Evolutionary conservation across 2,113 vertebrate species (phyloP).

Genomic region (Scomber colias): DNA sequence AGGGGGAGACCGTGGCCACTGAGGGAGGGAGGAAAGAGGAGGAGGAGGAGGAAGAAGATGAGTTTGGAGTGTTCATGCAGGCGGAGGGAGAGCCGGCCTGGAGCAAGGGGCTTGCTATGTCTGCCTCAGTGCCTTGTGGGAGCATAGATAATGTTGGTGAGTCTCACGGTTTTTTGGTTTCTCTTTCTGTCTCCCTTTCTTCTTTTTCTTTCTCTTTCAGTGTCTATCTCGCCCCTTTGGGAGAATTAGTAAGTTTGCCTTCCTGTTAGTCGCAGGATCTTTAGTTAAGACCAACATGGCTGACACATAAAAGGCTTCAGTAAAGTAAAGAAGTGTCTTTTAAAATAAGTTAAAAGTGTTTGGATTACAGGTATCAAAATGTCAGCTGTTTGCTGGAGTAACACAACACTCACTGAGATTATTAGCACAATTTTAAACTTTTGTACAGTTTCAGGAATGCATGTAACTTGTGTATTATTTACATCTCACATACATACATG

Average conservation of each 20-base stretch:
- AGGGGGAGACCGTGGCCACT: constrained; percentile 62
- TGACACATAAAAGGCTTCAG: constrained; percentile 10
- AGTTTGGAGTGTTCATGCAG: constrained; percentile 86
- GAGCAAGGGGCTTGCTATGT: constrained; percentile 62
- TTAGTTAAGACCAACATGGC: background rate
- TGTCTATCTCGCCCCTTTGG: background rate
- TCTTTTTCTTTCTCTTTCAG: background rate
- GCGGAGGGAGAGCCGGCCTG: constrained; percentile 75
- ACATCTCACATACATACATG: background rate
- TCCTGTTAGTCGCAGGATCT: background rate
- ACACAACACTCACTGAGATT: background rate
- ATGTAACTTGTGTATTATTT: background rate
- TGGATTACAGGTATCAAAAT: background rate
- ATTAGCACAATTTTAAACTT: constrained; percentile 52
- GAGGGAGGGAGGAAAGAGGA: constrained; percentile 45
- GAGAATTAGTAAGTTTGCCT: background rate
- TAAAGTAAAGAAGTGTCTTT: background rate
- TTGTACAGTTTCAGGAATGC: constrained; percentile 57
- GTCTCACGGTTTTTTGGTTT: constrained; percentile 47
- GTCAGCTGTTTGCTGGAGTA: background rate
- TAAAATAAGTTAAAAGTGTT: background rate
- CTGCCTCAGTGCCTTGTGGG: constrained; percentile 77
- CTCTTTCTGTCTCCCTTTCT: background rate
- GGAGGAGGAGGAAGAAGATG: constrained; percentile 77
- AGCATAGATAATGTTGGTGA: constrained; percentile 74